Evolutionary conservation across 1,140 invertebrate genomes (phyloP), one percentile per base, ranked within the genome.

Genomic region (Drosophila lini): DNA sequence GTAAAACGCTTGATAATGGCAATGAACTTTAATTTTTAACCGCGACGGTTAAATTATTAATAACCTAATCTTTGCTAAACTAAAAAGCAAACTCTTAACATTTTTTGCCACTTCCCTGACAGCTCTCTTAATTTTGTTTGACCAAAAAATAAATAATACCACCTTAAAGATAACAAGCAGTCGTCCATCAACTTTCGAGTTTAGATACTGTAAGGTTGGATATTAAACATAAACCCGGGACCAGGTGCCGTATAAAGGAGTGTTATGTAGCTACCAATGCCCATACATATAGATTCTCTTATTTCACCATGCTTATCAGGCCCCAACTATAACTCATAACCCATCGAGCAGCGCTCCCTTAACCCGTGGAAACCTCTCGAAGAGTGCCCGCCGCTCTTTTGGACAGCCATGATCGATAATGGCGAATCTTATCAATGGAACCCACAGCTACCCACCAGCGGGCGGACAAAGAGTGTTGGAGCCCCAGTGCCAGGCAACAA

Each of bases 201-300:
- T 32, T n/a, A 9, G 16, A 31, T 34, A 32, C 45, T 65, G 31
- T 65, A 65, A 52, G 28, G 22, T 28, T 41, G 9, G 36, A n/a
- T 34, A 28, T n/a, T 19, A 34, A 65, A 19, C 64, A 63, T 50
- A 63, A 40, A 3, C 8, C 8, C 13, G 1, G 0, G 0, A 15
- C 4, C 25, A 60, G 34, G 42, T 59, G n/a, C 31, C 16, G 4
- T 7, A 16, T 32, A 25, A 31, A 10, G 16, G 3, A 36, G 50
- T 53, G 16, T 16, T 9, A 22, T 11, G 16, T 34, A 52, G 16
- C 28, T 22, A 22, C 38, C 10, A 10, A 16, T 42, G 10, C 25
- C 9, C 15, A 8, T n/a, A 34, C 19, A 69, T 70, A 57, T 70
- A 71, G 28, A 58, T 71, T 71, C 68, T 71, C 68, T 71, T 70